Evolutionary conservation across 1,140 invertebrate species (phyloP), one percentile per base, ranked within the genome.

Genomic region (Aphelinus certus): DNA sequence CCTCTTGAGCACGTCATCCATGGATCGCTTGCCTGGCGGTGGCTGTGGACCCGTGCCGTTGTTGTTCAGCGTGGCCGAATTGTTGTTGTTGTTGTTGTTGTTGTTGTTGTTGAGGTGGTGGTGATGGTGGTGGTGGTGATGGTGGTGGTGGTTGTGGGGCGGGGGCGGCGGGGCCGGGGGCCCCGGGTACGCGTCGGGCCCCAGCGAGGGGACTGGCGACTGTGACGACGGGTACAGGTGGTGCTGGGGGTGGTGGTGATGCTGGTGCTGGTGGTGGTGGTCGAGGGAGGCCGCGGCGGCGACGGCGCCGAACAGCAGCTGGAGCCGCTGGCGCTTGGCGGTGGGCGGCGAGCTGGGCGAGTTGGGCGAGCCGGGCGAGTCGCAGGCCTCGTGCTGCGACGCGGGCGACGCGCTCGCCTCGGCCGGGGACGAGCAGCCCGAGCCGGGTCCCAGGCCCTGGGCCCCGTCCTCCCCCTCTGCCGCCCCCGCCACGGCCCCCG

Each of bases 1-100:
- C 83, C 93, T 90, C 84, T 95, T 95, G n/a, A 95, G 88, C 4
- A 95, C 94, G 88, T 95, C 93, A 88, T 95, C 94, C 94, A 95
- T 95, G n/a, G 93, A 93, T 80, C 93, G 87, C 83, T 93, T 91
- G 6, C 80, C 84, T 0, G 81, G 76, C 2, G 81, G 77, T 5
- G 79, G 73, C 0, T 80, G 74, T 42, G 79, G 79, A 6, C 81
- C 81, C 4, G 82, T 82, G 79, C 83, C 84, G 66, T 80, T 84
- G 55, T 83, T 83, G 63, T 80, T 85, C 26, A 26, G 26, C 26
- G 26, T 26, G 26, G 26, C 26, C 26, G 26, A 26, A 77, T 81
- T 80, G 66, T 85, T 89, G 63, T 86, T 88, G 76, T 84, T 88
- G 79, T 80, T 88, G 75, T 87, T 91, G 80, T 91, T 89, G 78